A percentile compares a stretch with the other conserved stretches of the same genome.
phyloP scores from a whole-genome alignment of 2,797 vertebrate genomes.

The Micropoecilia bifurca region DNA sequence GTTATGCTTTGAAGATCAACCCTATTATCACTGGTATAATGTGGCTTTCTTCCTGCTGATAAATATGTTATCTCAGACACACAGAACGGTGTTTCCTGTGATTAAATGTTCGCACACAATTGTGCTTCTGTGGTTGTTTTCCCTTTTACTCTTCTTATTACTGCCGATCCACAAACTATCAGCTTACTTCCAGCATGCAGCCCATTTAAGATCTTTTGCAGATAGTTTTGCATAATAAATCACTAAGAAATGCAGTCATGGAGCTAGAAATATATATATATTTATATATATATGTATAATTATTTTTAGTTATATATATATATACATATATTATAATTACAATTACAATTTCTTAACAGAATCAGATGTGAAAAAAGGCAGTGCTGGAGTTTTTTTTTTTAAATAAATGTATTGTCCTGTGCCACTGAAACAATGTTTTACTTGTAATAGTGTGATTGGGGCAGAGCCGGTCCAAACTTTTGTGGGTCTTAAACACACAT shows the following conservation, averaged over 20 bases:
- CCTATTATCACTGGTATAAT: conserved; percentile 26
- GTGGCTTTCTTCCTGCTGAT: conserved; percentile 3
- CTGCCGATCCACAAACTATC: not conserved
- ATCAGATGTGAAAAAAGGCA: not conserved
- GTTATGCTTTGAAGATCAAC: conserved; percentile 35
- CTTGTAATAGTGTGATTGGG: not conserved
- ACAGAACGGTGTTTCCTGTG: not conserved
- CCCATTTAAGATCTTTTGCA: not conserved
- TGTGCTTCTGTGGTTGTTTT: not conserved
- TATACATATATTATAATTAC: too few relatives aligned
- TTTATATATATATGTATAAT: too few relatives aligned
- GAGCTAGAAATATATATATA: not conserved
- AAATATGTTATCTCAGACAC: conserved; percentile 15
- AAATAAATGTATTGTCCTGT: not conserved
- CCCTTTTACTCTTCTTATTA: conserved; percentile 7
- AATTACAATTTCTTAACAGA: not conserved
- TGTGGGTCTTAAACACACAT: too few relatives aligned
- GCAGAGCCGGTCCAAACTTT: not conserved
- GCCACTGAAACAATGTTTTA: not conserved
- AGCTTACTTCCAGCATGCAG: not conserved
- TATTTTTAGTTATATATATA: not conserved
- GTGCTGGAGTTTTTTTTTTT: not conserved
- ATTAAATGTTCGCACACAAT: not conserved
- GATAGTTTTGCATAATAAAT: not conserved
- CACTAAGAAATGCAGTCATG: not conserved